Evolutionary conservation across 2,113 vertebrate genomes (phyloP).

Genomic region (Microcebus lehilahytsara): DNA sequence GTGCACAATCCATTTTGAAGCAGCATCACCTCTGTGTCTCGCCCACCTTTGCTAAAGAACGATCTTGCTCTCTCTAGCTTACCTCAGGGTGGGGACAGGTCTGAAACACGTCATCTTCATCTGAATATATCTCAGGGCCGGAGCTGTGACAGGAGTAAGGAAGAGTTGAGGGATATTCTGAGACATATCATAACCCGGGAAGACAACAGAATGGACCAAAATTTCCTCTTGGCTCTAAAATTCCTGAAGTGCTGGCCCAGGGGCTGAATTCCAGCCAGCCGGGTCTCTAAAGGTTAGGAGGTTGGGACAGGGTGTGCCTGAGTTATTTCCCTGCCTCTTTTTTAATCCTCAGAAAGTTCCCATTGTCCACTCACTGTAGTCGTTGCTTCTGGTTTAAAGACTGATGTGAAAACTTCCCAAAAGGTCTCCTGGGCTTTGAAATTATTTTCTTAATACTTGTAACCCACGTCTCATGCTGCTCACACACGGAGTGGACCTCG

Average conservation of each 20-base stretch:
- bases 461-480: background rate
- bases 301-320: background rate
- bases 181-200: background rate
- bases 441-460: slow-evolving; percentile 39
- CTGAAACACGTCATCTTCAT: background rate
- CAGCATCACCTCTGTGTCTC: background rate
- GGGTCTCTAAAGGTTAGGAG: background rate
- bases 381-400: background rate
- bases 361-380: background rate
- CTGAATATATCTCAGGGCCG: background rate
- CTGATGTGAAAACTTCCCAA: slow-evolving; percentile 30
- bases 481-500: background rate
- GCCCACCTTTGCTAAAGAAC: background rate
- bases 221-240: background rate
- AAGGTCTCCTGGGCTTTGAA: slow-evolving; percentile 21
- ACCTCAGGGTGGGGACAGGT: background rate
- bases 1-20: background rate
- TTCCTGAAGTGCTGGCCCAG: background rate
- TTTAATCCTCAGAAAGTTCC: background rate
- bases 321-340: background rate
- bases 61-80: background rate
- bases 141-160: background rate
- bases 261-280: background rate
- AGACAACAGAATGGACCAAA: rapidly evolving
- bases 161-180: background rate